Percentiles rank a stretch among this genome's conserved stretches.
Evolutionary conservation across 2,113 vertebrate genomes (phyloP).

Genomic region (human (Homo sapiens)): GRCh38 chr4:51904501-51905000

Average conservation of each 20-base stretch:
- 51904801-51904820: neutral
- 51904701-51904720: neutral
- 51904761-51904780: conserved; percentile 4
- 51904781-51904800: neutral
- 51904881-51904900: neutral
- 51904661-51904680: neutral
- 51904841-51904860: neutral
- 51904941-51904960: neutral
- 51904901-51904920: neutral
- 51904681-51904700: neutral
- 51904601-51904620: neutral
- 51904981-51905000: neutral
- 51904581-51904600: neutral
- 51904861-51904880: conserved; percentile 3
- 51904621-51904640: neutral
- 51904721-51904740: neutral
- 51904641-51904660: neutral
- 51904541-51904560: neutral
- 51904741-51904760: neutral
- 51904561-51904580: neutral
- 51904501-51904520: neutral
- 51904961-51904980: conserved; percentile 5
- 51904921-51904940: neutral
- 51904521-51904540: neutral
- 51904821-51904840: neutral